Evolutionary conservation across 2,113 vertebrate species (phyloP).

Genomic region (Seriola aureovittata): DNA sequence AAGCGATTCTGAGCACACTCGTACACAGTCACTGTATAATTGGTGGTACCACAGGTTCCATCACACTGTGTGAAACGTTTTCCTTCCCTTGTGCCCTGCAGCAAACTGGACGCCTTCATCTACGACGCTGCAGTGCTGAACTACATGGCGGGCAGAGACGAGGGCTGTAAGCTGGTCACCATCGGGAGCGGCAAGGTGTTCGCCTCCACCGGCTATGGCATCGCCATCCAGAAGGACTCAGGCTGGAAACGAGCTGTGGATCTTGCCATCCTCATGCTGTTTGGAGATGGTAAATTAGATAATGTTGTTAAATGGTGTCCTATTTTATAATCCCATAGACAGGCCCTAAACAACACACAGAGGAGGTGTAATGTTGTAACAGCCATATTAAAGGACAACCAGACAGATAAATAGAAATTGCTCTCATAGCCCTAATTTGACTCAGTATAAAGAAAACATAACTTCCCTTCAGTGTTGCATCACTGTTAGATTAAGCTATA

Average conservation of each 20-base stretch:
- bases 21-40: background rate
- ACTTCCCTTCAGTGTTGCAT: background rate
- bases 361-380: background rate
- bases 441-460: background rate
- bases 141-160: constrained; percentile 99
- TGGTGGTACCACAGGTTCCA: background rate
- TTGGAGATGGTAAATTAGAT: constrained; percentile 92
- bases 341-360: background rate
- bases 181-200: constrained; percentile 99
- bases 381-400: background rate
- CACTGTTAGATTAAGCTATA: too few species aligned
- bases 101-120: constrained; percentile 99
- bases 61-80: background rate
- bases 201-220: constrained; percentile 97
- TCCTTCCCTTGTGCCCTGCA: constrained; percentile 62
- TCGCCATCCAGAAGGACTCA: constrained; percentile 98
- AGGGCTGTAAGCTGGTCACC: constrained; percentile 98
- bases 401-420: background rate
- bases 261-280: constrained; percentile 97
- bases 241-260: constrained; percentile 98
- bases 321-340: background rate
- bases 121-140: constrained; percentile 98
- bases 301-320: background rate
- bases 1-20: constrained; percentile 1
- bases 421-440: too few species aligned